A percentile compares a stretch with the other conserved stretches of the same genome.
These are phyloP conservation scores for Omphaloscelis lunosa DNA, from an alignment of 2,888 invertebrate genomes.

Conservation along the genomic window DNA sequence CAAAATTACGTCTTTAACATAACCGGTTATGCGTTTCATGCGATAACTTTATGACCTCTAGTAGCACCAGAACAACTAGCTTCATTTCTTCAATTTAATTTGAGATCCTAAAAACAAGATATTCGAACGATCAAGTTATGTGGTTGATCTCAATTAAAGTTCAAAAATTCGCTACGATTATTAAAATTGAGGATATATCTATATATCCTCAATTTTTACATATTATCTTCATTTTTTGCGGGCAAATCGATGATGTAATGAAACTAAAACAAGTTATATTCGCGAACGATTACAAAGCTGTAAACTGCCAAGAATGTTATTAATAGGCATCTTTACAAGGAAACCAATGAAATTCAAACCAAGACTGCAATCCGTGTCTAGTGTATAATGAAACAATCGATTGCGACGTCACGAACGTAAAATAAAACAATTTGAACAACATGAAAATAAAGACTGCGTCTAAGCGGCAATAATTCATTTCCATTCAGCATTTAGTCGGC, in stretches of 20 bases:
- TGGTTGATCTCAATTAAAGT: constrained; percentile 45
- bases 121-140: constrained; percentile 23
- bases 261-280: constrained; percentile 21
- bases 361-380: constrained; percentile 50
- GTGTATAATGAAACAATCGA: constrained; percentile 65
- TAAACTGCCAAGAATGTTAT: constrained; percentile 11
- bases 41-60: constrained; percentile 50
- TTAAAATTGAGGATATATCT: constrained; percentile 27
- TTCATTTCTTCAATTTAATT: constrained; percentile 29
- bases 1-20: constrained; percentile 23
- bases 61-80: constrained; percentile 35
- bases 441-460: constrained; percentile 66
- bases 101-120: constrained; percentile 20
- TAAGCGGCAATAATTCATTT: constrained; percentile 67
- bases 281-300: neutral
- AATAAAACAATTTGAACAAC: constrained; percentile 69
- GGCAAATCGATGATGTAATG: constrained; percentile 16
- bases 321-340: constrained; percentile 7
- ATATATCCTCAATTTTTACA: neutral
- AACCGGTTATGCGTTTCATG: constrained; percentile 41
- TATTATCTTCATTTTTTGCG: constrained; percentile 17
- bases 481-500: constrained; percentile 70
- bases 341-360: constrained; percentile 39
- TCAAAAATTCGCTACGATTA: constrained; percentile 40
- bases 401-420: constrained; percentile 74